Percentiles rank a stretch among this genome's conserved stretches.
These are phyloP conservation scores for Piscicola geometra DNA, from an alignment of 2,888 invertebrate genomes.

Conservation along the genomic window DNA sequence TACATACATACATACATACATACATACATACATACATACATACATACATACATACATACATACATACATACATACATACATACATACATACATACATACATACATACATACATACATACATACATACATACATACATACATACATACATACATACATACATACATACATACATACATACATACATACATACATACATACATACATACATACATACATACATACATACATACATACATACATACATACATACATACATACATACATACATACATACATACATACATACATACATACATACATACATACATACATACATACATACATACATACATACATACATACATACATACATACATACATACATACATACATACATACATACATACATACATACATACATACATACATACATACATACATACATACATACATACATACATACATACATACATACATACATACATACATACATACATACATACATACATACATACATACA, in stretches of 20 bases:
- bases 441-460: background rate
- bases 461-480: background rate
- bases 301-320: background rate
- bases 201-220: background rate
- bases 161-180: conserved; percentile 9
- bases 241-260: background rate
- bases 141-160: conserved; percentile 2
- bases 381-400: background rate
- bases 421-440: background rate
- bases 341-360: background rate
- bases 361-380: background rate
- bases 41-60: too few relatives aligned
- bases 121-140: background rate
- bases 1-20: too few relatives aligned
- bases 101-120: too few relatives aligned
- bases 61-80: too few relatives aligned
- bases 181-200: background rate
- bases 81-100: too few relatives aligned
- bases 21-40: too few relatives aligned
- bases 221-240: background rate
- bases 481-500: background rate
- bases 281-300: background rate
- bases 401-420: background rate
- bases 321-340: background rate
- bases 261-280: background rate